phyloP scores from a whole-genome alignment of 2,888 invertebrate species.

The Hirtodrosophila duncani region DNA sequence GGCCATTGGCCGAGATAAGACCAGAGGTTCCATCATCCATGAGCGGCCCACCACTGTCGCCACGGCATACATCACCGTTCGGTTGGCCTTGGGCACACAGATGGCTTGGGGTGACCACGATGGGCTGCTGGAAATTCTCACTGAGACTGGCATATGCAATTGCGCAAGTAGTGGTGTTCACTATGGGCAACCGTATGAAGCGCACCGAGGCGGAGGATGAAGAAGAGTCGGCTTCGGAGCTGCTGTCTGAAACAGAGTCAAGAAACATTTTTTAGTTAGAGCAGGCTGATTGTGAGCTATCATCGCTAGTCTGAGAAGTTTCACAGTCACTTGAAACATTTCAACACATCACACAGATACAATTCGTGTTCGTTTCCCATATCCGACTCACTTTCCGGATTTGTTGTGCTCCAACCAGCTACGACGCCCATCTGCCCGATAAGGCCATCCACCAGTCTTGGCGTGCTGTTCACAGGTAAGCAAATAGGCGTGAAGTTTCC shows the following conservation, averaged over 20 bases:
- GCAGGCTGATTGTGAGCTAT: too few relatives aligned
- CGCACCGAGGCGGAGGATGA: constrained; percentile 70
- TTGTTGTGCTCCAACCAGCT: constrained; percentile 88
- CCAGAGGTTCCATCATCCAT: constrained; percentile 73
- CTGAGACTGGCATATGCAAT: constrained; percentile 76
- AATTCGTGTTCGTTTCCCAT: constrained; percentile 5
- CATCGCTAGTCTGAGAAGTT: too few relatives aligned
- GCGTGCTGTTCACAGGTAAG: constrained; percentile 77
- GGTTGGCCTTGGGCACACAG: constrained; percentile 77
- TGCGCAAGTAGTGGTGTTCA: constrained; percentile 76
- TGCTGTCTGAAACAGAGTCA: constrained; percentile 21
- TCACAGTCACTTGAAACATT: constrained; percentile 3
- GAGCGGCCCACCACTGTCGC: constrained; percentile 78
- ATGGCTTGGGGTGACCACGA: constrained; percentile 76
- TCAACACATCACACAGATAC: constrained; percentile 2
- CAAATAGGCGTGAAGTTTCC: constrained; percentile 79
- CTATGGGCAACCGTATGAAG: constrained; percentile 78
- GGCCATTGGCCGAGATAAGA: constrained; percentile 45
- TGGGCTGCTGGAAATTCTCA: constrained; percentile 77
- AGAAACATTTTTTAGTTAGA: too few relatives aligned
- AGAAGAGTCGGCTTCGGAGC: not conserved
- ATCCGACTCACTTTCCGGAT: constrained; percentile 80
- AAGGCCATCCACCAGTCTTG: constrained; percentile 72
- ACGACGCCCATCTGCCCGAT: constrained; percentile 81
- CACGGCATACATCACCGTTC: constrained; percentile 77